These are phyloP conservation scores for Rhynchophorus ferrugineus DNA, from an alignment of 1,140 invertebrate species.

Conservation along the genomic window DNA sequence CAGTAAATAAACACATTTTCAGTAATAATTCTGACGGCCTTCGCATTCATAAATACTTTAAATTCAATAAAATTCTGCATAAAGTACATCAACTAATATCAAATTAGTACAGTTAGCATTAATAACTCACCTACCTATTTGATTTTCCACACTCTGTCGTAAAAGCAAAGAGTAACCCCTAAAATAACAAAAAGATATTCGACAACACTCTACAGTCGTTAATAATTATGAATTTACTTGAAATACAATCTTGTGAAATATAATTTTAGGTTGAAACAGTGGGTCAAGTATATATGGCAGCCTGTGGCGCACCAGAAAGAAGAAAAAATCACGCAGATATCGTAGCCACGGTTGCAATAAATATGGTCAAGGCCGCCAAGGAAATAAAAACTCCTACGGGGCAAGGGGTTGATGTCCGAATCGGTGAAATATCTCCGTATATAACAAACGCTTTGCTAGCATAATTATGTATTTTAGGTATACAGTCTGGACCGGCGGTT, in stretches of 20 bases:
- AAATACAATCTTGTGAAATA: conserved; percentile 4
- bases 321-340: conserved; percentile 71
- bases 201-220: too few relatives aligned
- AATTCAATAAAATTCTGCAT: too few relatives aligned
- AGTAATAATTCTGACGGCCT: too few relatives aligned
- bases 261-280: conserved; percentile 71
- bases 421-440: conserved; percentile 45
- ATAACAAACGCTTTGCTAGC: too few relatives aligned
- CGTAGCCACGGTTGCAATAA: conserved; percentile 65
- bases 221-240: background rate
- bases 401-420: conserved; percentile 51
- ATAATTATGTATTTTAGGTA: conserved; percentile 40
- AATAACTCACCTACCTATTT: too few relatives aligned
- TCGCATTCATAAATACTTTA: too few relatives aligned
- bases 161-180: too few relatives aligned
- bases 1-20: too few relatives aligned
- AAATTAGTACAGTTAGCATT: too few relatives aligned
- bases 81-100: too few relatives aligned
- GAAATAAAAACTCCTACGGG: conserved; percentile 45
- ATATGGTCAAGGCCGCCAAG: conserved; percentile 53
- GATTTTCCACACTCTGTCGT: too few relatives aligned
- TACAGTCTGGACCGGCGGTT: conserved; percentile 51
- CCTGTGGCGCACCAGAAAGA: conserved; percentile 73
- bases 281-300: conserved; percentile 79
- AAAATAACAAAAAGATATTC: too few relatives aligned